Evolutionary conservation across 2,113 vertebrate genomes (phyloP), one percentile per base, ranked within the genome.

Genomic region (Alaudala cheleensis): DNA sequence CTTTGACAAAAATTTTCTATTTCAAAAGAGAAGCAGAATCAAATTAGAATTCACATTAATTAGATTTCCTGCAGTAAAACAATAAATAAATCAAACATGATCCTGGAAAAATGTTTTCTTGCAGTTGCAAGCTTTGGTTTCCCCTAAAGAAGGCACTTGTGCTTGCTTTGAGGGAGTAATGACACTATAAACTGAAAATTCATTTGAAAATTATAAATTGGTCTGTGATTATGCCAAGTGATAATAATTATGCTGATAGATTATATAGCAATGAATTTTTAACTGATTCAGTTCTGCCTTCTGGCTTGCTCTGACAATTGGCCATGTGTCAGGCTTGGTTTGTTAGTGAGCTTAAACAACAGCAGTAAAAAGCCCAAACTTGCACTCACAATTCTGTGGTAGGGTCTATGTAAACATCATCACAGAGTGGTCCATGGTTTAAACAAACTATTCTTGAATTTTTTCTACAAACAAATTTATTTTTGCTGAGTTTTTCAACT

Each of bases 171-270:
- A 94, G 81, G 50, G 50, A 91, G 76, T 86, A 77, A 91, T 87
- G 93, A 92, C 94, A 93, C 79, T 87, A 21, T 81, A 91, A 81
- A 89, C 44, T 34, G 31, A 88, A 86, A 84, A 92, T 83, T 66
- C 76, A 90, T 88, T 90, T 76, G n/a, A 83, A 79, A 84, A 94
- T 96, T 67, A 97, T 82, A 90, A 96, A 96, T 82, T 76, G 83
- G 83, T 26, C 74, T 90, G 66, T 92, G 79, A 88, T 95, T 90
- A 81, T 71, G 64, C 83, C 93, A 92, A 95, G 86, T 78, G 61
- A 69, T 91, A 92, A 96, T 96, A 97, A 96, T 96, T 97, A 96
- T 93, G 85, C 81, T 95, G 88, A 96, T 88, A 93, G 86, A 67
- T 67, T 88, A 57, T 54, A 83, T 40, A 85, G 92, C 34, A 51